phyloP scores from a whole-genome alignment of 2,888 invertebrate species.

The Zelleria hepariella region DNA sequence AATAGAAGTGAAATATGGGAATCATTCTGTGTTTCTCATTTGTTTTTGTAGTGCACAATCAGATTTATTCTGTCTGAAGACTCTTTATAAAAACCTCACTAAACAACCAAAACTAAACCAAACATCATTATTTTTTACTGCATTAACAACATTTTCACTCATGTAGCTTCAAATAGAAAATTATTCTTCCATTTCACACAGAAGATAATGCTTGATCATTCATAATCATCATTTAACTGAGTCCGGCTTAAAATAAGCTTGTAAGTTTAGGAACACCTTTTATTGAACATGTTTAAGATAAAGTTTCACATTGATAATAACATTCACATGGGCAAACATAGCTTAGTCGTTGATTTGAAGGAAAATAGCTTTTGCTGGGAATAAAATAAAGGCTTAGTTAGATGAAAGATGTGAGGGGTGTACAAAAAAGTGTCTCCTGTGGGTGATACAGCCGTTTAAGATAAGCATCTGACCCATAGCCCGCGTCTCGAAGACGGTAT shows the following conservation, averaged over 20 bases:
- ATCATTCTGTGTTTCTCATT: too few species aligned
- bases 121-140: too few species aligned
- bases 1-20: too few species aligned
- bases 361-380: neutral
- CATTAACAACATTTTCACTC: too few species aligned
- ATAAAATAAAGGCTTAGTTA: neutral
- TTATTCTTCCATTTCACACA: neutral
- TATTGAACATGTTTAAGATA: conserved; percentile 35
- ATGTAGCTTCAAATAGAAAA: too few species aligned
- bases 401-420: neutral
- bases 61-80: too few species aligned
- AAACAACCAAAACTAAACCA: too few species aligned
- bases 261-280: conserved; percentile 18
- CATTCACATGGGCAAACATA: conserved; percentile 15
- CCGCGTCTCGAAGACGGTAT: conserved; percentile 47
- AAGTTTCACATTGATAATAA: conserved; percentile 48
- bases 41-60: too few species aligned
- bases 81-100: too few species aligned
- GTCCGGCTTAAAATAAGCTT: neutral
- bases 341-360: neutral
- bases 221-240: neutral
- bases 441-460: conserved; percentile 71
- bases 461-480: conserved; percentile 62
- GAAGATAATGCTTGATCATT: neutral
- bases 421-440: conserved; percentile 67